Conservation (phyloP, 1,140 invertebrate genomes). For the Armadillidium nasatum region DNA sequence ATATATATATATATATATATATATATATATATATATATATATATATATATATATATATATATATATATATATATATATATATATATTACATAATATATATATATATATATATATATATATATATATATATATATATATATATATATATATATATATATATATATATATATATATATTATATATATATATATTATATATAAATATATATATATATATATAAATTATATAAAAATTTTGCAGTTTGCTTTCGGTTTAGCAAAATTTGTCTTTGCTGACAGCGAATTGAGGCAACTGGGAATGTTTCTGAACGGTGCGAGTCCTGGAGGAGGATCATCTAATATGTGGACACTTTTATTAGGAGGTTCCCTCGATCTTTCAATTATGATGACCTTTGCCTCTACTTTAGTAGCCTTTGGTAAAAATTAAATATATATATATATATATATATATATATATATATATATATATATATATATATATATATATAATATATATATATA, state of each 20-base stretch:
- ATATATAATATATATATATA: neutral
- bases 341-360: slow-evolving; percentile 81
- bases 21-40: too few species aligned
- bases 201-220: neutral
- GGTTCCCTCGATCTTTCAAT: slow-evolving; percentile 86
- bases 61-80: neutral
- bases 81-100: too few species aligned
- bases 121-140: slow-evolving; percentile 6
- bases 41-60: too few species aligned
- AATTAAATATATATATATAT: neutral
- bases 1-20: too few species aligned
- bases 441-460: neutral
- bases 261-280: slow-evolving; percentile 64
- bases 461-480: neutral
- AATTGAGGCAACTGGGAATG: slow-evolving; percentile 73
- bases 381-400: slow-evolving; percentile 58
- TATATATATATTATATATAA: neutral
- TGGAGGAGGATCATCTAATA: slow-evolving; percentile 90
- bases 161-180: neutral
- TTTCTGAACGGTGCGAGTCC: slow-evolving; percentile 88
- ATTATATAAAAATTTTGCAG: slow-evolving; percentile 50
- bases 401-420: slow-evolving; percentile 54
- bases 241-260: slow-evolving; percentile 69
- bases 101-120: slow-evolving; percentile 6
- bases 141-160: slow-evolving; percentile 6